Evolutionary conservation across 2,113 vertebrate species (phyloP), one percentile per base, ranked within the genome.

Genomic region (Malurus elegans): DNA sequence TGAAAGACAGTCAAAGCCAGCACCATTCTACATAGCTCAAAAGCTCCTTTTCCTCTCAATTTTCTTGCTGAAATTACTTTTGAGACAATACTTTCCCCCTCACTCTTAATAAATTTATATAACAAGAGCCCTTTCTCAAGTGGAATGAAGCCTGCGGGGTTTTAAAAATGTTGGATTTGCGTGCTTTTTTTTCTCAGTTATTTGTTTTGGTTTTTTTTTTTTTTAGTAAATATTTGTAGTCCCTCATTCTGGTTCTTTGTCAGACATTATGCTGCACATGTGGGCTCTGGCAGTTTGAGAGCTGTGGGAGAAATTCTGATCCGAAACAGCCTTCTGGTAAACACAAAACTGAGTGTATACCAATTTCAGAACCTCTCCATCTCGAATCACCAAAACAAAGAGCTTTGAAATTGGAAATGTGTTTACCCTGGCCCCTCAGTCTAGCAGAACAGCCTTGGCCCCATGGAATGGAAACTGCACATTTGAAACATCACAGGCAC

Each of bases 351-450:
- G 60, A 88, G 38, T 20, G 18, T 69, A 34, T 47, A 92, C 56
- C 23, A 19, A 58, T 90, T 94, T 90, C 72, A 78, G 51, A 92
- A 76, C 24, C 64, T 91, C 40, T 78, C 62, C 56, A 56, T 58
- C 58, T 79, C 21, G 47, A 96, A 92, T 83, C 92, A 96, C 71
- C 51, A 71, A 90, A 92, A 67, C 84, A 95, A 93, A 85, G 53
- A 88, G 56, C 79, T 92, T 90, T 74, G 84, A 95, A 95, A 95
- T 67, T 90, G 75, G 88, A 81, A 90, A 70, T 86, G n/a, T 88
- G 40, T 88, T 96, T 94, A 94, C 67, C 60, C 60, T 92, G 47
- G 71, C 58, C 75, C 47, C 73, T 88, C 74, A 90, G 42, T 19
- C 71, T 90, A 71, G 81, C 87, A 91, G 56, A 73, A 19, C 29